phyloP scores from a whole-genome alignment of 30 jellyfish, hydroid and myxozoan species.

The Aurelia sp. region DNA sequence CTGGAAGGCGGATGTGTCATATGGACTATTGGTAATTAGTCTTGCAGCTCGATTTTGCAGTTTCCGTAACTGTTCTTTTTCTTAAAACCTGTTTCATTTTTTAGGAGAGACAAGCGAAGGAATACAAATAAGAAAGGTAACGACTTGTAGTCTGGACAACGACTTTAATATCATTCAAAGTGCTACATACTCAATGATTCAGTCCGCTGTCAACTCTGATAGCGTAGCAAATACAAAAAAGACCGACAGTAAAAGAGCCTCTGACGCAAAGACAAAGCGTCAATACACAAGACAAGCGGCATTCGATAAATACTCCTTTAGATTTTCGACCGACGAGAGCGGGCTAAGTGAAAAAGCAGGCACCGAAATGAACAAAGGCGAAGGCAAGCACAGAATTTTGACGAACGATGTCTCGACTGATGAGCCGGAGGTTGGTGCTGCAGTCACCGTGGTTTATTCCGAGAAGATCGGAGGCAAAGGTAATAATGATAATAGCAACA shows the following conservation, averaged over 20 bases:
- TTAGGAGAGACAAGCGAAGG: no score
- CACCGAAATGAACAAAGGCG: slow-evolving; percentile 9
- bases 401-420: slow-evolving; percentile 52
- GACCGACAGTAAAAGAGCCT: neutral
- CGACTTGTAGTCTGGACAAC: no score
- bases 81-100: no score
- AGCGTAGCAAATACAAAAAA: neutral
- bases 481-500: no score
- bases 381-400: slow-evolving; percentile 19
- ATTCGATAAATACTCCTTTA: slow-evolving; percentile 51
- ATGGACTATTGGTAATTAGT: no score
- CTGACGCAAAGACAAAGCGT: slow-evolving; percentile 33
- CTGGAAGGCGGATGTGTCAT: no score
- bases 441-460: slow-evolving; percentile 7
- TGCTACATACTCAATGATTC: no score
- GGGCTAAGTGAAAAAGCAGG: neutral
- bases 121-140: no score
- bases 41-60: no score
- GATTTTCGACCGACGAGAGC: slow-evolving; percentile 27
- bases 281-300: slow-evolving; percentile 47
- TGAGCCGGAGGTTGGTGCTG: slow-evolving; percentile 60
- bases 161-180: no score
- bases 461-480: neutral
- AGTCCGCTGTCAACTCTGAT: neutral
- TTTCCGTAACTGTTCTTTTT: no score